Base-by-base conservation (phyloP, 2,113 vertebrate species). In the Madoqua kirkii region DNA sequence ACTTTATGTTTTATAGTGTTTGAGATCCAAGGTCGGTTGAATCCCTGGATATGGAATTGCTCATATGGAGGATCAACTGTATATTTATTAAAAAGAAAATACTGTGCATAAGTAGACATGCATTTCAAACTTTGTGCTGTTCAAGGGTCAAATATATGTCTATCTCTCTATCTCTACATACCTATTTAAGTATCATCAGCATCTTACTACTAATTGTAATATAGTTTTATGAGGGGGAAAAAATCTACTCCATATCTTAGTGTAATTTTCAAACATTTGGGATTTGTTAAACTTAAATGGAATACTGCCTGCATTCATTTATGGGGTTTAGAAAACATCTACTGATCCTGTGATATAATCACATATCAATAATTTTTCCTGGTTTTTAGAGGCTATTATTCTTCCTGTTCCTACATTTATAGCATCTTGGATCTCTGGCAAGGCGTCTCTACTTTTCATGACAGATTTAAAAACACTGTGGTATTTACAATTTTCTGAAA, bases 401-500 rank as follows among this genome's bases (percentile, higher is more conserved):
- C 19, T 79, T 83, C 9, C 9, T 45, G 13, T 1, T 36, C 31
- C 10, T 74, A 48, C 3, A 43, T 31, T 84, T 57, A 23, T 17
- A 87, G 21, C 5, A 67, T 59, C 48, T 45, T 50, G 60, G 31
- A 43, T 90, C 19, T 82, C 23, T 89, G n/a, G 2, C 14, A 92
- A 91, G 11, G 13, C 91, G 7, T 17, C 50, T 96, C 91, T 21
- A 76, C 36, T 87, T 84, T 67, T 15, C 19, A 92, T 7, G 2
- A 25, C 21, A 88, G 71, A 62, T 92, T 92, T 93, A 88, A 96
- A 96, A 96, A 60, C 71, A 52, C 5, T 60, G 10, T 85, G 14
- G 10, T 33, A n/a, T 92, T 95, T 93, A 16, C 27, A 94, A 5
- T 85, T 60, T 96, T 84, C 23, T 89, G 57, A 96, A 97, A 91